Evolutionary conservation across 2,113 vertebrate species (phyloP), one percentile per base, ranked within the genome.

Genomic region (Dasyurus viverrinus): DNA sequence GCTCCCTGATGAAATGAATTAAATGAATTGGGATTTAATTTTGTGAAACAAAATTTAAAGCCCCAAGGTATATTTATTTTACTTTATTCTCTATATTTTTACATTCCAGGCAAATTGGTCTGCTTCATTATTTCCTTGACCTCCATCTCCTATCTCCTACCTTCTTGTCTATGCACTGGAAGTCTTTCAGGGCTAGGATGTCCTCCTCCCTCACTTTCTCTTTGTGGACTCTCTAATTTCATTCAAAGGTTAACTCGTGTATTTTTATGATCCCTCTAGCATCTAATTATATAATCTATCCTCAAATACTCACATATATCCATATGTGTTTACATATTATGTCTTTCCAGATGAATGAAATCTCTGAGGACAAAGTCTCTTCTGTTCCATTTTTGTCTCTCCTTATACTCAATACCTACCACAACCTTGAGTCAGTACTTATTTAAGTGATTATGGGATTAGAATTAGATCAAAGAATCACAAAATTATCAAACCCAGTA

Each of bases 11-110:
- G 53, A 36, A 48, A 54, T 84, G 50, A 48, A 68, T 52, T 12
- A 57, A 50, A 26, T 91, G 42, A 22, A 16, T 89, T 54, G 36
- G 48, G 26, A 42, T 19, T 27, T 54, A 94, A 92, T 22, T 47
- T 92, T 54, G 0, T 84, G 93, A 95, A 94, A 95, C 53, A 27
- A 90, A 19, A 8, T 22, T 92, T 10, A 55, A 54, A 96, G 76
- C 1, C 53, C 26, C 10, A 76, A 11, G 22, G 3, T 14, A 76
- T n/a, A n/a, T n/a, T 36, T 68, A 4, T 14, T 76, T 76, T 16
- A n/a, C 14, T 76, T 84, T 84, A n/a, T 1, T 76, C 16, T n/a
- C 68, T 68, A 36, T 68, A 68, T 68, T 68, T 30, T 14, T 68
- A 76, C 3, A 76, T 76, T 84, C n/a, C 68, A 42, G 68, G 68